Percentiles rank a stretch among this genome's conserved stretches.
Evolutionary conservation across 2,888 invertebrate genomes (phyloP).

Genomic region (Pheosia gnoma): DNA sequence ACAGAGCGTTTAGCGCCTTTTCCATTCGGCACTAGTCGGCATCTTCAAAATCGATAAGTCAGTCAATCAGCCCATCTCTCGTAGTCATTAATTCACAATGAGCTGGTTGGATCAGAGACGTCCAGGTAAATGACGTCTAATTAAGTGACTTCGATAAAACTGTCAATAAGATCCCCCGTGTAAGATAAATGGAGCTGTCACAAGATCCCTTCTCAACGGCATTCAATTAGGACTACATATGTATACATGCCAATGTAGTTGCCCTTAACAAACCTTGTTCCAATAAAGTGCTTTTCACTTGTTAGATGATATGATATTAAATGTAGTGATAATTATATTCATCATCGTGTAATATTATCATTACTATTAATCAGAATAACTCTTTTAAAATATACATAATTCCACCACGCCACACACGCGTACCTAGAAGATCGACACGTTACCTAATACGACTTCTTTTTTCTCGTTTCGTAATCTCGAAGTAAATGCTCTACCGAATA

Average conservation of each 20-base stretch:
- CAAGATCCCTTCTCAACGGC: not conserved
- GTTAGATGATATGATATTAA: not conserved
- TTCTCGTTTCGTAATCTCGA: slow-evolving; percentile 86
- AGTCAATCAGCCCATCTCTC: not conserved
- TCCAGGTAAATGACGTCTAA: slow-evolving; percentile 20
- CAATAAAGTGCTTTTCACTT: not conserved
- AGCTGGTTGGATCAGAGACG: slow-evolving; percentile 24
- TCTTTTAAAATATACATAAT: slow-evolving; percentile 15
- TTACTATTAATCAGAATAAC: not conserved
- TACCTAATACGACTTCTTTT: slow-evolving; percentile 89
- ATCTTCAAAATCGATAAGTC: no score
- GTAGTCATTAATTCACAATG: slow-evolving; percentile 31
- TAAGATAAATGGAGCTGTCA: slow-evolving; percentile 3
- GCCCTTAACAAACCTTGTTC: not conserved
- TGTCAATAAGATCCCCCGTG: slow-evolving; percentile 2
- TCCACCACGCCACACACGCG: slow-evolving; percentile 12
- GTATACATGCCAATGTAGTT: not conserved
- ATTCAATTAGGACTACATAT: not conserved
- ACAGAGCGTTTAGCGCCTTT: no score
- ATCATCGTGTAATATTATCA: no score
- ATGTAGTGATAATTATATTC: no score
- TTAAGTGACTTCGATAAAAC: slow-evolving; percentile 8
- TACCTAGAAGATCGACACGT: slow-evolving; percentile 39
- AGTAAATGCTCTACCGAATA: slow-evolving; percentile 73
- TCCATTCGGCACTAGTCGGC: no score